Base-by-base conservation (phyloP, 2,113 vertebrate species). In the Misgurnus anguillicaudatus region DNA sequence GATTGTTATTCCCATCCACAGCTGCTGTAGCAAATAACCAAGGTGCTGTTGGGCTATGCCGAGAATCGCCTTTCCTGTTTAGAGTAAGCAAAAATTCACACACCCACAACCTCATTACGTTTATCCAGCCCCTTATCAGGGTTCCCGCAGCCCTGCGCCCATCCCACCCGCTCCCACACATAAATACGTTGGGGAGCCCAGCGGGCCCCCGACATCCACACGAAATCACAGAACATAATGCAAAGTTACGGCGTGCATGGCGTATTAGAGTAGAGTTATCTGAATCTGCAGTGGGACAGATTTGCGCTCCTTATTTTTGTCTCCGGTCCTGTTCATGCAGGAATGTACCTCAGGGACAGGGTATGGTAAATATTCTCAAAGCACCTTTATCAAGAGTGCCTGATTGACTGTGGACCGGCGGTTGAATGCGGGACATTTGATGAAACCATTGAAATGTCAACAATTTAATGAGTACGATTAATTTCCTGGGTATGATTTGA, bases 1-100 rank as follows among this genome's bases (percentile, higher is more conserved):
- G 79, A 88, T 91, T 91, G 88, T 89, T 84, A 91, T 91, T 91
- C 90, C 39, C 8, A 66, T 14, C 89, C 88, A 90, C n/a, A 80
- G 67, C 80, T 73, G 19, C 31, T 65, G 53, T 76, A 87, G 86
- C 86, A 88, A 89, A 90, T 88, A 89, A 89, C 88, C 85, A 86
- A 74, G 48, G 86, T 85, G 85, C 87, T 88, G 76, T 86, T 67
- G 81, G 77, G 84, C 77, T 67, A n/a, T 13, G 38, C 63, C 64
- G 81, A 88, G 80, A 89, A 87, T 89, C 86, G 60, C 69, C 84
- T 80, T 86, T 85, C 85, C 82, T 78, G 87, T 87, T 91, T 87
- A 89, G 84, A 89, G 83, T 84, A 78, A 87, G 86, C 82, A 83
- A 83, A 89, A 84, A 84, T 85, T 87, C 86, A 89, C 88, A 87